phyloP scores from a whole-genome alignment of 2,113 vertebrate genomes.

The Hyperoodon ampullatus region DNA sequence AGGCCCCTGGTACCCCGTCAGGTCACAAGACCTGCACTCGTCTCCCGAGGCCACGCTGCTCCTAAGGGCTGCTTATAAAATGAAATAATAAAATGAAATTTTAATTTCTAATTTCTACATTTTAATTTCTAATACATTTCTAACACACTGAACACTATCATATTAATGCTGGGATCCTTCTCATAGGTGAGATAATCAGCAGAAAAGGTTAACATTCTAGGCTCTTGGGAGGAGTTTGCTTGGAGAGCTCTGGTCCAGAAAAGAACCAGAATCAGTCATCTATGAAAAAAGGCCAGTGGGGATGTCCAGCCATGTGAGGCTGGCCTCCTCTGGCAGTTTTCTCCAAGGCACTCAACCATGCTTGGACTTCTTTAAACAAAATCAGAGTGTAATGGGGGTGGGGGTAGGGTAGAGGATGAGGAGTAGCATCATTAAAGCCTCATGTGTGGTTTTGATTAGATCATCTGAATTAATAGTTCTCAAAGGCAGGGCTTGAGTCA shows the following conservation, averaged over 20 bases:
- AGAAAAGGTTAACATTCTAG: neutral
- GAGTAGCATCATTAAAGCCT: conserved; percentile 3
- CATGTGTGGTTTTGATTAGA: conserved; percentile 48
- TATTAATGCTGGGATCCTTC: neutral
- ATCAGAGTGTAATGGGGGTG: neutral
- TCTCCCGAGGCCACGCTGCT: neutral
- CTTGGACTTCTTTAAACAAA: conserved; percentile 43
- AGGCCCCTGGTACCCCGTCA: neutral
- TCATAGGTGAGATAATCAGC: neutral
- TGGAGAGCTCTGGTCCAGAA: neutral
- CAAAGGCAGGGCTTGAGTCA: conserved; percentile 56
- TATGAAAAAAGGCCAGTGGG: neutral
- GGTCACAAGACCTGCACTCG: neutral
- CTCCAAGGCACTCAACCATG: neutral
- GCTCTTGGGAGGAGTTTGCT: neutral
- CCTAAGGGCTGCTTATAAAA: neutral
- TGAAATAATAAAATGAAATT: neutral
- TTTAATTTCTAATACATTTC: neutral
- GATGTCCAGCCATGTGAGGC: neutral
- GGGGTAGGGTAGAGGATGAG: neutral
- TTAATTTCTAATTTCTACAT: neutral
- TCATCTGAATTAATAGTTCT: conserved; percentile 61
- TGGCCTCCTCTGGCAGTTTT: neutral
- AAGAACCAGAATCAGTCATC: neutral
- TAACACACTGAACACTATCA: neutral